A percentile compares a stretch with the other conserved stretches of the same genome.
phyloP scores from a whole-genome alignment of 2,113 vertebrate species.

The Daubentonia madagascariensis region DNA sequence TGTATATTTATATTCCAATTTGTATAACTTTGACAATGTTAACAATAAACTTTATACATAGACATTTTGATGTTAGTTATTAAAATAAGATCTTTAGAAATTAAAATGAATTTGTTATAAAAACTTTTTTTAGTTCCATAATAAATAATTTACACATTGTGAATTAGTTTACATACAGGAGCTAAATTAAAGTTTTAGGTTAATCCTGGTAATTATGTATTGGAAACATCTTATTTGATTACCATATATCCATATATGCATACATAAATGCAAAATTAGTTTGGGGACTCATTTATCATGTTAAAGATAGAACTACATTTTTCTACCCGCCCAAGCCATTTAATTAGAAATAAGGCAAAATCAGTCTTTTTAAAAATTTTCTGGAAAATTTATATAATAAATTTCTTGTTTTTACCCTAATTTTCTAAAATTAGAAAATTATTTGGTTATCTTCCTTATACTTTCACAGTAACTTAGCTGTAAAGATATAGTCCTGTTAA shows the following conservation, averaged over 20 bases:
- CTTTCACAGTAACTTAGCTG: neutral
- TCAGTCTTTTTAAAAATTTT: neutral
- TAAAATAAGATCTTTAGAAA: neutral
- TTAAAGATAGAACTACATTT: conserved; percentile 10
- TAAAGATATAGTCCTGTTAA: neutral
- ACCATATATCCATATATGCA: neutral
- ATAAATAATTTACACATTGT: conserved; percentile 47
- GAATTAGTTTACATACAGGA: neutral
- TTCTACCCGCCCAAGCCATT: neutral
- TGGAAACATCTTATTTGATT: conserved; percentile 21
- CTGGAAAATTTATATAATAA: neutral
- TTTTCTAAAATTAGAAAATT: neutral
- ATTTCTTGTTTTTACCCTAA: neutral
- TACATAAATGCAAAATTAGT: conserved; percentile 18
- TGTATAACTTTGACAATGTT: neutral
- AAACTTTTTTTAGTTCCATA: conserved; percentile 12
- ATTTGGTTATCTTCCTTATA: neutral
- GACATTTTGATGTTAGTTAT: neutral
- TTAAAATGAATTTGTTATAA: neutral
- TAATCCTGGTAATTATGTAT: conserved; percentile 40
- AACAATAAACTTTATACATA: neutral
- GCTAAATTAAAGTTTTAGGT: conserved; percentile 36
- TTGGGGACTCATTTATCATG: neutral
- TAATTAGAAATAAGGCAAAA: neutral
- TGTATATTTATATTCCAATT: neutral